Evolutionary conservation across 2,888 invertebrate species (phyloP).

Genomic region (Himalopsyche japonica): DNA sequence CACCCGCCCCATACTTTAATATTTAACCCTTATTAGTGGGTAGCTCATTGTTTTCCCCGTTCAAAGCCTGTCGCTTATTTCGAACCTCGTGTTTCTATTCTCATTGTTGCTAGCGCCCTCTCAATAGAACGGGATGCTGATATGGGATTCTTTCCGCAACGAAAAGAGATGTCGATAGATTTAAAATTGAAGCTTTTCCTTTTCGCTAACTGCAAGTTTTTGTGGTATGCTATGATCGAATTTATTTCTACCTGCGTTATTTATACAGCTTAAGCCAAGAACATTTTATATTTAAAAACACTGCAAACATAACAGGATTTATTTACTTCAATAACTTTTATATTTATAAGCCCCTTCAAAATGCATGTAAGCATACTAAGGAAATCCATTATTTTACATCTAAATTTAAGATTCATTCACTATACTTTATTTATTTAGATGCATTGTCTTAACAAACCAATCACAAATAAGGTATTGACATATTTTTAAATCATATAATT

Average conservation of each 20-base stretch:
- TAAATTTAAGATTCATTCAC: too few relatives aligned
- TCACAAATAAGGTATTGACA: too few relatives aligned
- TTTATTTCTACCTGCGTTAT: not conserved
- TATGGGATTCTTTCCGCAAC: not conserved
- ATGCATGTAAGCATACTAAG: too few relatives aligned
- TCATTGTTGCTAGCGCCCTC: not conserved
- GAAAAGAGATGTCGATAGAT: not conserved
- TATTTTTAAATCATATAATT: too few relatives aligned
- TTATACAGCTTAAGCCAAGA: not conserved
- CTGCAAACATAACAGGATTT: too few relatives aligned
- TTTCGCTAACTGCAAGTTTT: not conserved
- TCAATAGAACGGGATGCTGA: not conserved
- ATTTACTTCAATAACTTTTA: too few relatives aligned
- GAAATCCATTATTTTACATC: too few relatives aligned
- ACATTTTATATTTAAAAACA: not conserved
- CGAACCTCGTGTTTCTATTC: not conserved
- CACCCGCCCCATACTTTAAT: constrained; percentile 45
- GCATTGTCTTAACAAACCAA: too few relatives aligned
- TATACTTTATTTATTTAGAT: too few relatives aligned
- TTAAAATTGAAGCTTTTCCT: not conserved
- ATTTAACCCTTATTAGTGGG: constrained; percentile 56
- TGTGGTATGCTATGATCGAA: not conserved
- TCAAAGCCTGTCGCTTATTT: constrained; percentile 31
- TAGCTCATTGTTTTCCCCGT: constrained; percentile 54
- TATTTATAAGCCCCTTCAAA: too few relatives aligned